phyloP scores from a whole-genome alignment of 2,113 vertebrate genomes.

The Pedetes capensis region DNA sequence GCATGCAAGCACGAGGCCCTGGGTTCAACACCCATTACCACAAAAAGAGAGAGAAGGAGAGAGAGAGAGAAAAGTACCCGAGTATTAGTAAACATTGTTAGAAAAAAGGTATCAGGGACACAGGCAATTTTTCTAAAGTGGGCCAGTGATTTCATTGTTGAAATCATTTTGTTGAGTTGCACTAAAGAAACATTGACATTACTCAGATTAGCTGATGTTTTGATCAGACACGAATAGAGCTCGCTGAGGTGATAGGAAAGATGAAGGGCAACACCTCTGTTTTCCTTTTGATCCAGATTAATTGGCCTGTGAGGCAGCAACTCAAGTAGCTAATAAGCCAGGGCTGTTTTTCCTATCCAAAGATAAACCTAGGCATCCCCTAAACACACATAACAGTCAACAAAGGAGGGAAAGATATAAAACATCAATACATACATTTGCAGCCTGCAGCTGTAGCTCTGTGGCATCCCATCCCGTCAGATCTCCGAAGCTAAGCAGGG shows the following conservation, averaged over 20 bases:
- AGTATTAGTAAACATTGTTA: not conserved
- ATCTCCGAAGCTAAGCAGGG: too few relatives aligned
- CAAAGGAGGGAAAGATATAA: not conserved
- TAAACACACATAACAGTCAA: not conserved
- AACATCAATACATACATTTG: not conserved
- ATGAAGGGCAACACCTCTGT: not conserved
- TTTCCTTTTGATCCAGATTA: too few relatives aligned
- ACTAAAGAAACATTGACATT: not conserved
- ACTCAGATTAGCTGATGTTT: not conserved
- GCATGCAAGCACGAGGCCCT: too few relatives aligned
- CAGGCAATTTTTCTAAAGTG: not conserved
- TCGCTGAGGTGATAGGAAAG: not conserved
- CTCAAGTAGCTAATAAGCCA: not conserved
- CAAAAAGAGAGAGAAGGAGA: too few relatives aligned
- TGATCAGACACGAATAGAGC: not conserved
- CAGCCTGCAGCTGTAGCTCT: too few relatives aligned
- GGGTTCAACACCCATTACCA: too few relatives aligned
- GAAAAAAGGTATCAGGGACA: not conserved
- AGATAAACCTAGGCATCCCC: not conserved
- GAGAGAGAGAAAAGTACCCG: not conserved
- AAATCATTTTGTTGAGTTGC: not conserved
- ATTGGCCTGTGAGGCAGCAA: not conserved
- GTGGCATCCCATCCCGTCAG: too few relatives aligned
- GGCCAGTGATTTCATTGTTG: not conserved
- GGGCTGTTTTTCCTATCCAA: not conserved